phyloP scores from a whole-genome alignment of 35 echinoderm and acorn worm species.

The Ophiothrix spiculata region DNA sequence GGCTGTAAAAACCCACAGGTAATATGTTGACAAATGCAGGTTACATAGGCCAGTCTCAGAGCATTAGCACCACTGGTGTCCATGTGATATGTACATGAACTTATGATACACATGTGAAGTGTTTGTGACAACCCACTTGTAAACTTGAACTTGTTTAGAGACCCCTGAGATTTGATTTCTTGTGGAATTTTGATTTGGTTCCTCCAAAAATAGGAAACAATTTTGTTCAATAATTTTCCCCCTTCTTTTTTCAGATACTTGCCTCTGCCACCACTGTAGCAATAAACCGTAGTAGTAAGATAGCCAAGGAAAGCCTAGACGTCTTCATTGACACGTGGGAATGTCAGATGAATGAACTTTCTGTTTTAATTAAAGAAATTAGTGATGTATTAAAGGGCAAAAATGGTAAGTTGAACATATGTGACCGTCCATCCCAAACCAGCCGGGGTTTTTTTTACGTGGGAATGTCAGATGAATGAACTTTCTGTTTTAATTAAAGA shows the following conservation, averaged over 20 bases:
- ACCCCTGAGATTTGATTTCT: too few species aligned
- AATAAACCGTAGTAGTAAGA: constrained; percentile 89
- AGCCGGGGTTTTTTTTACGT: too few species aligned
- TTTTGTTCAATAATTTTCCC: neutral
- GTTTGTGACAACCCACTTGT: too few species aligned
- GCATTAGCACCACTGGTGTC: too few species aligned
- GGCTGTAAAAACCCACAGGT: too few species aligned
- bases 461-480: constrained; percentile 65
- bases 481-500: constrained; percentile 80
- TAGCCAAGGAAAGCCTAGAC: constrained; percentile 93
- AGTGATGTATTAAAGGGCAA: constrained; percentile 70
- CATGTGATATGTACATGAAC: too few species aligned
- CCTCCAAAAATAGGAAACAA: neutral
- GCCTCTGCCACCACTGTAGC: constrained; percentile 61
- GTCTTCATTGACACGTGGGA: constrained; percentile 87
- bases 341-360: constrained; percentile 69
- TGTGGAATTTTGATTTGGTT: neutral
- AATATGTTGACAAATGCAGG: too few species aligned
- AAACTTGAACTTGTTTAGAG: too few species aligned
- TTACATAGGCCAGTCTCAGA: too few species aligned
- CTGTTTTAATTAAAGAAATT: constrained; percentile 81
- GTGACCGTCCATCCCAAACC: too few species aligned
- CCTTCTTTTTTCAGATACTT: constrained; percentile 54
- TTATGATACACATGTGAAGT: too few species aligned
- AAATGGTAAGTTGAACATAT: too few species aligned